Evolutionary conservation across 1,140 invertebrate species (phyloP).

Genomic region (Spodoptera frugiperda): DNA sequence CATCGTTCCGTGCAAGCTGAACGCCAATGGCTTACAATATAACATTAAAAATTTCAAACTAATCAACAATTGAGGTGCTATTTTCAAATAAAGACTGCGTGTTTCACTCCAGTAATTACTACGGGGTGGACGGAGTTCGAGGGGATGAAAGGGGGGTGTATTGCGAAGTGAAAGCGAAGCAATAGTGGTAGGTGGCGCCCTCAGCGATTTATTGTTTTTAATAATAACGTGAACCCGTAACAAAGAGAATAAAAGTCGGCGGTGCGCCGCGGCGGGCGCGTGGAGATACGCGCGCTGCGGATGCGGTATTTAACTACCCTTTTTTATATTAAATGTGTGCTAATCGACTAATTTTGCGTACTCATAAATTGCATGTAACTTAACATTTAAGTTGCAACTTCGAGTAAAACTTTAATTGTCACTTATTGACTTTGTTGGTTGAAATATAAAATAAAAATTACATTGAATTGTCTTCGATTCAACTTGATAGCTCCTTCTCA

Average conservation of each 20-base stretch:
- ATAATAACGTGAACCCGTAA: slow-evolving; percentile 84
- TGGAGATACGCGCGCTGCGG: slow-evolving; percentile 4
- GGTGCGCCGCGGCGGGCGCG: slow-evolving; percentile 58
- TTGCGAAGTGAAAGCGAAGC: slow-evolving; percentile 79
- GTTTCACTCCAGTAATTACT: slow-evolving; percentile 64
- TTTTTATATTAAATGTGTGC: background rate
- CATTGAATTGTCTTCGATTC: too few species aligned
- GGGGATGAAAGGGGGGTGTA: slow-evolving; percentile 52
- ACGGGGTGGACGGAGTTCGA: slow-evolving; percentile 38
- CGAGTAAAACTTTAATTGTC: too few species aligned
- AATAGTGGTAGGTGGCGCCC: slow-evolving; percentile 82
- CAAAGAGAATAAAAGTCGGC: slow-evolving; percentile 83
- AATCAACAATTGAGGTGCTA: slow-evolving; percentile 56
- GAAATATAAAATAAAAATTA: too few species aligned
- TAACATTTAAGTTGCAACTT: too few species aligned
- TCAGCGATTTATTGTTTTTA: slow-evolving; percentile 85
- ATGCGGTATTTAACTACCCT: slow-evolving; percentile 53
- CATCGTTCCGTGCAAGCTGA: background rate
- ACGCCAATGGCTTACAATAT: slow-evolving; percentile 20
- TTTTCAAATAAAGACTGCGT: slow-evolving; percentile 61
- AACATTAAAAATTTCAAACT: slow-evolving; percentile 52
- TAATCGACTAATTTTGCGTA: too few species aligned
- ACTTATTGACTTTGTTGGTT: too few species aligned
- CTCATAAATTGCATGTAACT: too few species aligned
- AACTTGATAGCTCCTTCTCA: too few species aligned